Base-by-base conservation (phyloP, 2,888 invertebrate species). In the Eucriotettix oculatus region DNA sequence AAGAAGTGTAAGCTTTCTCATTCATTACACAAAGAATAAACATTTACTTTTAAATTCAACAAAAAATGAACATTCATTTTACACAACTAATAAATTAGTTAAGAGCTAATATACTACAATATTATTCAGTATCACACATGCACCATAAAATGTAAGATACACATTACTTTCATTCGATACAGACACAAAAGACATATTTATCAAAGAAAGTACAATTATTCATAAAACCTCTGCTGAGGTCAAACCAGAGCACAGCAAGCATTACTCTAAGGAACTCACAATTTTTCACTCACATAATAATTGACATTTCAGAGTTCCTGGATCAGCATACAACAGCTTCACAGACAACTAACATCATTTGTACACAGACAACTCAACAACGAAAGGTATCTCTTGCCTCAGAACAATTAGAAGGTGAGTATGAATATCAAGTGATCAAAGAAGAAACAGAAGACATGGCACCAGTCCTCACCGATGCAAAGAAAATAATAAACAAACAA, bases 221-320 rank as follows among this genome's bases (percentile, higher is more conserved):
- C 62, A 64, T 59, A 58, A 54, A 29, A 61, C 62, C 57, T 58
- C 58, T 44, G 56, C 59, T 60, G 61, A 65, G 65, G 65, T 65
- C 65, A 65, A 65, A 64, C 65, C 65, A 65, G 65, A 65, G 58
- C 58, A 63, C 60, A 58, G 54, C 59, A 60, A 54, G 40, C 55
- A 43, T 60, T 57, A 60, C 57, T 60, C 42, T 52, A 29, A 61
- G 41, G 44, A 52, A 57, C 53, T 54, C 55, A 59, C 60, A 59
- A 60, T 57, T 60, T 61, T 55, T 63, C 58, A 48, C 63, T 64
- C 64, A 64, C 63, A 52, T 60, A 61, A 63, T 59, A 58, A 61
- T 65, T 65, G 63, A 65, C 64, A 65, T 66, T 66, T 66, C 66
- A 66, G 66, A 66, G 63, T 65, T 61, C 63, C 63, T 66, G 62